Percentiles rank a stretch among this genome's conserved stretches.
These are phyloP conservation scores for Nerophis lumbriciformis DNA, from an alignment of 2,113 vertebrate genomes.

Conservation along the genomic window DNA sequence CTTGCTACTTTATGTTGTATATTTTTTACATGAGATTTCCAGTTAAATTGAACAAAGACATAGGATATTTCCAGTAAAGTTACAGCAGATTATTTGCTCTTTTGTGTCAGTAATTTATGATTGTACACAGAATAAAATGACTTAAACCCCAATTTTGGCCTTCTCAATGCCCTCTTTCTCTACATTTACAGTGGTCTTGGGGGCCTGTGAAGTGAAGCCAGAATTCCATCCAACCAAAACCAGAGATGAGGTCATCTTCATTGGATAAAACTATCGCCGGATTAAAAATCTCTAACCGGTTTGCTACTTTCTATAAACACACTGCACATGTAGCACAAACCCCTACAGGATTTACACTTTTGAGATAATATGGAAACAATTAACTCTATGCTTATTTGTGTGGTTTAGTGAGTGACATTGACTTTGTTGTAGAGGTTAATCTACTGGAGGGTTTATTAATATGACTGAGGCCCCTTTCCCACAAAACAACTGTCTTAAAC, in stretches of 20 bases:
- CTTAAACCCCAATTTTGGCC: conserved; percentile 11
- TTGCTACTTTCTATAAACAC: conserved; percentile 9
- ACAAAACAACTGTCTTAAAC: conserved; percentile 39
- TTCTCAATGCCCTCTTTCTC: conserved; percentile 23
- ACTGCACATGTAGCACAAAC: conserved; percentile 6
- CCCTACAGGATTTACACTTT: conserved; percentile 1
- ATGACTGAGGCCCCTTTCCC: conserved; percentile 47
- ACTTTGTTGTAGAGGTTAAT: conserved; percentile 33
- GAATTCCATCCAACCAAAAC: conserved; percentile 47
- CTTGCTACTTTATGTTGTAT: too few species aligned
- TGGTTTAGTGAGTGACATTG: neutral
- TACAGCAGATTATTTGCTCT: too few species aligned
- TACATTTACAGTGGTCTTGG: conserved; percentile 27
- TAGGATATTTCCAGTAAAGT: too few species aligned
- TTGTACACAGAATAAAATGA: neutral
- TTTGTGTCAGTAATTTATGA: neutral
- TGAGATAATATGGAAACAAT: neutral
- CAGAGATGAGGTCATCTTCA: conserved; percentile 55
- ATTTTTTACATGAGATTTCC: too few species aligned
- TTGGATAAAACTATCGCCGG: conserved; percentile 34
- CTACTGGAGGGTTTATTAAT: conserved; percentile 31
- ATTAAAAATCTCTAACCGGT: conserved; percentile 35
- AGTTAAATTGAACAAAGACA: too few species aligned
- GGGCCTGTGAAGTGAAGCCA: conserved; percentile 53
- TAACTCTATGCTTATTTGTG: neutral